Evolutionary conservation across 2,888 invertebrate species (phyloP), one percentile per base, ranked within the genome.

Genomic region (Linnaemya vulpina): DNA sequence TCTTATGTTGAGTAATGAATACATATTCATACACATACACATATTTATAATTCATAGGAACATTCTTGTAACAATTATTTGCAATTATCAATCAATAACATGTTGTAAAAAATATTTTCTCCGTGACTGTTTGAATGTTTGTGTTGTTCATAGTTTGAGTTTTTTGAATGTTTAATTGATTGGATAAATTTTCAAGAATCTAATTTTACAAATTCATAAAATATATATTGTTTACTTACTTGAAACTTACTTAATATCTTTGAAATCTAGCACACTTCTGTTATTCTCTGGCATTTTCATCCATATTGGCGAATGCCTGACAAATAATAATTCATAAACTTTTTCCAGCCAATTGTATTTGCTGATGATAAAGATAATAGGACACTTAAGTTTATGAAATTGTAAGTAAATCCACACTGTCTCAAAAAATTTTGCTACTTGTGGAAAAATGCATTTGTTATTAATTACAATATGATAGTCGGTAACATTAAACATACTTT

Each of bases 141-240:
- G 30, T 25, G 30, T 22, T 62, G 10, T 15, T 58, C 9, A 13
- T 38, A 73, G 60, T 68, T 58, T 49, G 22, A 49, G 40, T 35
- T 65, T 70, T n/a, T 58, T 65, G 70, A 38, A 70, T 58, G 63
- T 53, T 68, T 49, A 62, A 78, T 75, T 78, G 74, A 43, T 63
- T 81, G 74, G 43, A 82, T 79, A 79, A 82, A 62, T 43, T 82
- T 82, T 71, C 75, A 63, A 55, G 78, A 75, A 82, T 79, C 30
- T 82, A 71, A 85, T 82, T 82, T 78, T 30, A 46, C 62, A 82
- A 85, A 71, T 82, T 70, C 70, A 82, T 78, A 17, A 30, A 67
- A 80, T 74, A 82, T 82, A 79, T 85, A 71, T 62, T 79, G 70
- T 85, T 85, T 82, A 82, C 80, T 67, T 67, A 51, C 35, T 58